These are phyloP conservation scores for Acholoe squamosa DNA, from an alignment of 2,888 invertebrate genomes.

Conservation along the genomic window DNA sequence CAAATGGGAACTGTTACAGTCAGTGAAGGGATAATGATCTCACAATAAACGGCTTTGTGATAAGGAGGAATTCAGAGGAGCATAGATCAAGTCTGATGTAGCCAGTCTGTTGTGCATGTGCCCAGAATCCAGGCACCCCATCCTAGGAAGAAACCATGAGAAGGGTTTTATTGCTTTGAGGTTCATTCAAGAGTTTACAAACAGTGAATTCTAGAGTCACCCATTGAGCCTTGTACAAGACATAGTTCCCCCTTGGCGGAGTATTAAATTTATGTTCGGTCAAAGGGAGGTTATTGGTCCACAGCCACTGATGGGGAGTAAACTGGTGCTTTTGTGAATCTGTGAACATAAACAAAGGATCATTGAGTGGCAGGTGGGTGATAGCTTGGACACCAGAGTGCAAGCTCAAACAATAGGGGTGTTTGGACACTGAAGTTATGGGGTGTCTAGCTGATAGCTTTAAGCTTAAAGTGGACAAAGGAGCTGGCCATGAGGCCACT, in stretches of 20 bases:
- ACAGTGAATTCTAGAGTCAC: too few species aligned
- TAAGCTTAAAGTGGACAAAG: background rate
- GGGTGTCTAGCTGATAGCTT: conserved; percentile 4
- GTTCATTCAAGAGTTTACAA: too few species aligned
- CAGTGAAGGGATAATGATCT: conserved; percentile 18
- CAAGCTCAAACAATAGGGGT: background rate
- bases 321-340: background rate
- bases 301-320: background rate
- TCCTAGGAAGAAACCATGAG: too few species aligned
- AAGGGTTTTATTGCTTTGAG: too few species aligned
- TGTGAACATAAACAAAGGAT: background rate
- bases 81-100: background rate
- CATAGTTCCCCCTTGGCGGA: too few species aligned
- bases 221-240: too few species aligned
- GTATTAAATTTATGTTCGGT: too few species aligned
- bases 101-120: background rate
- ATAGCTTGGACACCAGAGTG: too few species aligned
- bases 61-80: background rate
- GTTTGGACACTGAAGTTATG: background rate
- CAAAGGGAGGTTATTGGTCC: too few species aligned
- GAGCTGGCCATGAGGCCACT: background rate
- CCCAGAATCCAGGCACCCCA: too few species aligned
- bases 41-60: conserved; percentile 36
- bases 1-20: background rate
- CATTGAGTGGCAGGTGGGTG: too few species aligned